Conservation (phyloP, 2,113 vertebrate genomes). For the Oxygymnocypris stewartii region DNA sequence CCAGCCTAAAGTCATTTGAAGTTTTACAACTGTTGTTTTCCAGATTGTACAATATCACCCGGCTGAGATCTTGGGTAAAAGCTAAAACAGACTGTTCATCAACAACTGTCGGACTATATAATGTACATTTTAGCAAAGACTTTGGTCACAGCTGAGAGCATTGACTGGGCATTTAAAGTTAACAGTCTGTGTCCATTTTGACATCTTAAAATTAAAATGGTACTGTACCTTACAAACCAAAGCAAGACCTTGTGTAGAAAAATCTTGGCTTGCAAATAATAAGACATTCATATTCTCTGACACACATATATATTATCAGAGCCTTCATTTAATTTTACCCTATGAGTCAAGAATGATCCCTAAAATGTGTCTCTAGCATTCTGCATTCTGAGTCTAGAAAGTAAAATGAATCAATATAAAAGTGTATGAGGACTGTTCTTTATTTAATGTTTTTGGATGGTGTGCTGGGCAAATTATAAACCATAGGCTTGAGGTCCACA, state of each 20-base stretch:
- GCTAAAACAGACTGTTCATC: not conserved
- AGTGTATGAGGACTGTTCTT: slow-evolving; percentile 1
- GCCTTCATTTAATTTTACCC: not conserved
- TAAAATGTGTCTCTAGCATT: not conserved
- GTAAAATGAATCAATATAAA: slow-evolving; percentile 36
- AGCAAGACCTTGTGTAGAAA: not conserved
- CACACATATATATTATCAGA: not conserved
- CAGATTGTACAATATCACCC: not conserved
- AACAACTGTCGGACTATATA: not conserved
- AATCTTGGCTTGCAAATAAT: not conserved
- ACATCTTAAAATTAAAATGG: not conserved
- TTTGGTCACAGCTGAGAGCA: not conserved
- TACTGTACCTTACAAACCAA: not conserved
- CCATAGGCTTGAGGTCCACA: not conserved
- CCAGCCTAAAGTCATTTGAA: not conserved
- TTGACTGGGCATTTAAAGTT: not conserved
- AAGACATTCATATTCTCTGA: not conserved
- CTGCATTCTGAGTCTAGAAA: slow-evolving; percentile 18
- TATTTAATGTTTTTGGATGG: not conserved
- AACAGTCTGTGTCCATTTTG: slow-evolving; percentile 1
- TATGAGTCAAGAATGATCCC: not conserved
- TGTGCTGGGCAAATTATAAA: not conserved
- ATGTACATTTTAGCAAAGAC: not conserved
- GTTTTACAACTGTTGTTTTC: not conserved
- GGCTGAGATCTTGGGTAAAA: not conserved